Conservation (phyloP, 2,888 invertebrate species). For the Lepidochitona cinerea region DNA sequence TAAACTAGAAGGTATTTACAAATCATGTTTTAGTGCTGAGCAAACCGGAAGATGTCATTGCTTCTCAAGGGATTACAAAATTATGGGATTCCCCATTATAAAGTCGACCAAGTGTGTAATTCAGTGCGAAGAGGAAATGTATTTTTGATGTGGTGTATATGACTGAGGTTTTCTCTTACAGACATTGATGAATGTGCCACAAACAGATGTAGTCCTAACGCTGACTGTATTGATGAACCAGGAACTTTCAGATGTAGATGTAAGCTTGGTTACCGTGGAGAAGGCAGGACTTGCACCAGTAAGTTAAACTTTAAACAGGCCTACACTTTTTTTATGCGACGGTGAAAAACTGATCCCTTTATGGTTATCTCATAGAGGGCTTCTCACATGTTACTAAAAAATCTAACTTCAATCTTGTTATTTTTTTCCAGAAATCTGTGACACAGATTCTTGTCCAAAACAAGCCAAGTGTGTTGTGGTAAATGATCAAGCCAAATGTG, state of each 20-base stretch:
- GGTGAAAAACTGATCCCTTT: too few relatives aligned
- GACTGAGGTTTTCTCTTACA: conserved; percentile 5
- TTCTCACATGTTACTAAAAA: too few relatives aligned
- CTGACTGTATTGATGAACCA: conserved; percentile 89
- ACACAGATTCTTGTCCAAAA: background rate
- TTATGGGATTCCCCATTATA: too few relatives aligned
- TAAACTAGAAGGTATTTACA: background rate
- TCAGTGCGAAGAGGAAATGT: background rate
- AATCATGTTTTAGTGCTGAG: too few relatives aligned
- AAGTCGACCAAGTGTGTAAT: too few relatives aligned
- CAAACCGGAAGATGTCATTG: too few relatives aligned
- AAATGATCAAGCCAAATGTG: background rate
- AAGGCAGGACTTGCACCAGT: background rate
- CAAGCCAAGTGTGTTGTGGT: background rate
- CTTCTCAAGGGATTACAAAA: too few relatives aligned
- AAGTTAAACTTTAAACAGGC: background rate
- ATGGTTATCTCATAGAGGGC: too few relatives aligned
- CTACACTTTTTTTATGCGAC: too few relatives aligned
- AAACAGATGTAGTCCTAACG: conserved; percentile 83
- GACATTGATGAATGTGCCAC: conserved; percentile 28
- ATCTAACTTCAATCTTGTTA: too few relatives aligned
- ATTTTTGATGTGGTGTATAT: background rate
- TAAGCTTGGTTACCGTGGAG: conserved; percentile 68
- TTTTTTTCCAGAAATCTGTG: background rate
- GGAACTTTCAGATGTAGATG: conserved; percentile 93